Evolutionary conservation across 1,140 invertebrate genomes (phyloP).

Genomic region (Rhagoletis zephyria): DNA sequence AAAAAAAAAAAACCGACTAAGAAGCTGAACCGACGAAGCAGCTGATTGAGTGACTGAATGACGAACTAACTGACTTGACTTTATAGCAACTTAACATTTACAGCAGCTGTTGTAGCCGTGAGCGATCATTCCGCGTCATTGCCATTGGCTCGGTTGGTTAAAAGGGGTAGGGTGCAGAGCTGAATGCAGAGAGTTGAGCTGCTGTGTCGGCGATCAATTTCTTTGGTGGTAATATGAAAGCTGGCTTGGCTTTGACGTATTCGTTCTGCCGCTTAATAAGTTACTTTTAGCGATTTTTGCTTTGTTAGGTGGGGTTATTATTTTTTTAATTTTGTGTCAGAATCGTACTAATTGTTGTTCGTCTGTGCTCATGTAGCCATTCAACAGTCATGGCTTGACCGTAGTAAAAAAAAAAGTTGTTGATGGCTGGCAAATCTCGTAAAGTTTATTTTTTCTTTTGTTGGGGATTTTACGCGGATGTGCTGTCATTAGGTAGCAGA

Average conservation of each 20-base stretch:
- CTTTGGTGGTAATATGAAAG: background rate
- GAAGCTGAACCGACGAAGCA: background rate
- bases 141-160: background rate
- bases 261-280: conserved; percentile 51
- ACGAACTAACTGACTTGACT: conserved; percentile 40
- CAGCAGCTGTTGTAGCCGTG: conserved; percentile 32
- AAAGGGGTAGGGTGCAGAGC: background rate
- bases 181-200: background rate
- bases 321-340: background rate
- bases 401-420: conserved; percentile 16
- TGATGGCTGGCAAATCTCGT: conserved; percentile 33
- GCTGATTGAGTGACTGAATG: conserved; percentile 47
- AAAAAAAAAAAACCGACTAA: background rate
- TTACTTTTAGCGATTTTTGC: background rate
- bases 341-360: conserved; percentile 11
- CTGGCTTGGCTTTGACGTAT: conserved; percentile 10
- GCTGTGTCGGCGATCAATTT: background rate
- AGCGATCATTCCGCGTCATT: conserved; percentile 43
- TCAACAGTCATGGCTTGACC: background rate
- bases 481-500: conserved; percentile 34
- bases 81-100: conserved; percentile 8
- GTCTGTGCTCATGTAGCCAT: conserved; percentile 23
- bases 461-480: conserved; percentile 13
- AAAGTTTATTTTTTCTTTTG: background rate
- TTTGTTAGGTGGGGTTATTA: background rate